Evolutionary conservation across 2,113 vertebrate genomes (phyloP).

Genomic region (Semicossyphus pulcher): DNA sequence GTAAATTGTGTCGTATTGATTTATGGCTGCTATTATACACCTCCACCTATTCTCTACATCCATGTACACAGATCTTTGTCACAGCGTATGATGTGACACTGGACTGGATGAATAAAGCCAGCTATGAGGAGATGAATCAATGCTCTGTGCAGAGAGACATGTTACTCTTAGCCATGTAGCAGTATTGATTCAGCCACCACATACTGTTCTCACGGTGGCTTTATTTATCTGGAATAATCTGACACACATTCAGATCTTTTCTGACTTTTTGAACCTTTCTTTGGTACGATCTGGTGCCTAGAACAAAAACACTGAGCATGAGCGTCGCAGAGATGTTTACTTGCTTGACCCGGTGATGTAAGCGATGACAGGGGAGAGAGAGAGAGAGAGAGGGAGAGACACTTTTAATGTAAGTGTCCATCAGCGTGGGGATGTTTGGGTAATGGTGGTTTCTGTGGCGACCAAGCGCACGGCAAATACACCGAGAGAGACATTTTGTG

Average conservation of each 20-base stretch:
- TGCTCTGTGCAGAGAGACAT: slow-evolving; percentile 49
- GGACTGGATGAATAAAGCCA: slow-evolving; percentile 62
- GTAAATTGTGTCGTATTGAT: slow-evolving; percentile 64
- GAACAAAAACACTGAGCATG: slow-evolving; percentile 14
- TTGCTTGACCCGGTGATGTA: slow-evolving; percentile 54
- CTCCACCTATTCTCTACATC: slow-evolving; percentile 50
- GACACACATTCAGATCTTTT: not conserved
- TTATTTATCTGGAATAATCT: slow-evolving; percentile 42
- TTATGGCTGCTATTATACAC: slow-evolving; percentile 59
- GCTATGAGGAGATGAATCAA: slow-evolving; percentile 63
- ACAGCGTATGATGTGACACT: slow-evolving; percentile 52
- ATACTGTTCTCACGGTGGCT: slow-evolving; percentile 29
- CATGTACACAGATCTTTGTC: slow-evolving; percentile 57
- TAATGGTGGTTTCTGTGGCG: slow-evolving; percentile 79
- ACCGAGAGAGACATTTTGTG: slow-evolving; percentile 65
- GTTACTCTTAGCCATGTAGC: slow-evolving; percentile 48
- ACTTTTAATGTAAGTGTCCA: slow-evolving; percentile 78
- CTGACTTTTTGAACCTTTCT: not conserved
- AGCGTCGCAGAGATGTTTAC: slow-evolving; percentile 68
- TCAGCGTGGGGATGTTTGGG: slow-evolving; percentile 77
- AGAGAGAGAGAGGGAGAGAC: slow-evolving; percentile 50
- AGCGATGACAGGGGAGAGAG: slow-evolving; percentile 50
- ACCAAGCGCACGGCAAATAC: slow-evolving; percentile 80
- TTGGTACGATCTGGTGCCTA: not conserved
- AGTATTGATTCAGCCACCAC: slow-evolving; percentile 56